phyloP scores from a whole-genome alignment of 1,140 invertebrate genomes.

The Hydropsyche tenuis region DNA sequence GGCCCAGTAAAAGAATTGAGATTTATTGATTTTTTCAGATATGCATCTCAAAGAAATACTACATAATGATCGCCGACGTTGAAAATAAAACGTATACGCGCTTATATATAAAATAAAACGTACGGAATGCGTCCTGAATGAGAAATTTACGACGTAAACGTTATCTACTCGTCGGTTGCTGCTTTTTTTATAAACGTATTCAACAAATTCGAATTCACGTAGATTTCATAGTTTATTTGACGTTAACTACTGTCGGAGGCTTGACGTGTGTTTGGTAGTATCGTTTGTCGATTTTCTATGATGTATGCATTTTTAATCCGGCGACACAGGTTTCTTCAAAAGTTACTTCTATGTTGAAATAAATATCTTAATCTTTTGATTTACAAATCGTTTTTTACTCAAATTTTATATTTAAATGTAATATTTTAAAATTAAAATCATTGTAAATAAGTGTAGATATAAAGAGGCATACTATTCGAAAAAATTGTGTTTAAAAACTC shows the following conservation, averaged over 20 bases:
- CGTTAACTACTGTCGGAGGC: constrained; percentile 22
- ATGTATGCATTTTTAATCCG: constrained; percentile 19
- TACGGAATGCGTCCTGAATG: constrained; percentile 24
- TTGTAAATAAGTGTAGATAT: too few relatives aligned
- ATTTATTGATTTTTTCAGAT: constrained; percentile 34
- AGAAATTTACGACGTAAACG: constrained; percentile 18
- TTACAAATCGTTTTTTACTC: too few relatives aligned
- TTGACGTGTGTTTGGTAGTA: background rate
- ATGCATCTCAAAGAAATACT: constrained; percentile 20
- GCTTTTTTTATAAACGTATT: too few relatives aligned
- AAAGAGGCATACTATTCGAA: too few relatives aligned
- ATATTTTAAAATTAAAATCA: too few relatives aligned
- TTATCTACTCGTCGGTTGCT: constrained; percentile 9
- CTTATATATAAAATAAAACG: background rate
- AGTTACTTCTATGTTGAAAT: too few relatives aligned
- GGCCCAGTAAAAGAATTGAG: constrained; percentile 16
- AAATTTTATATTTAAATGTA: too few relatives aligned
- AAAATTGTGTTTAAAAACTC: too few relatives aligned
- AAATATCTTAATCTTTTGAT: too few relatives aligned
- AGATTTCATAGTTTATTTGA: constrained; percentile 26
- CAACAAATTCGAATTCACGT: constrained; percentile 8
- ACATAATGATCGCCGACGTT: background rate
- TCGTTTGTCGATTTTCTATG: background rate
- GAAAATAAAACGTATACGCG: background rate
- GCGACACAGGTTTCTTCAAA: too few relatives aligned